phyloP scores from a whole-genome alignment of 2,797 vertebrate species.

The Acrossocheilus wenchowensis region DNA sequence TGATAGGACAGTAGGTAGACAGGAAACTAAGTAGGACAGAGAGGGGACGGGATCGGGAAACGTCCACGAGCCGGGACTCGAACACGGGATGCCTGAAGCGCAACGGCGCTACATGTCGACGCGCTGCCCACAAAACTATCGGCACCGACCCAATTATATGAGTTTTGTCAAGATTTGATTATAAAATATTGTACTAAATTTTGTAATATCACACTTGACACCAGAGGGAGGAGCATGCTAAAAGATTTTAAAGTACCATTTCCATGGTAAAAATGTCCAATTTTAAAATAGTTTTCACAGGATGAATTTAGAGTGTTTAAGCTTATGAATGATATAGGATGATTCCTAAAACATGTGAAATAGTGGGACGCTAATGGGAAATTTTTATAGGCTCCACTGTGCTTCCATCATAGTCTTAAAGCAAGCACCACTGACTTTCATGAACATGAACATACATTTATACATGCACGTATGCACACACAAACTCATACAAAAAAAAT shows the following conservation, averaged over 20 bases:
- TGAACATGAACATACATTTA: slow-evolving; percentile 30
- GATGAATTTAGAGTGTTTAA: not conserved
- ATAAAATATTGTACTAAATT: not conserved
- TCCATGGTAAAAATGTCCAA: not conserved
- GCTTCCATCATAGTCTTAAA: not conserved
- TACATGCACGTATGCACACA: slow-evolving; percentile 33
- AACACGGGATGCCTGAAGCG: no score
- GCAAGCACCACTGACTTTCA: slow-evolving; percentile 5
- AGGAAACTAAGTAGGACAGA: no score
- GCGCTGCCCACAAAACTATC: no score
- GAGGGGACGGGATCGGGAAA: no score
- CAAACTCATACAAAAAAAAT: slow-evolving; percentile 5
- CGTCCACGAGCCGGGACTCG: no score
- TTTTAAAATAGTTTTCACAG: not conserved
- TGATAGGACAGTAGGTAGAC: no score
- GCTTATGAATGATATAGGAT: not conserved
- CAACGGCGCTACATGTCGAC: no score
- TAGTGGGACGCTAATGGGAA: not conserved
- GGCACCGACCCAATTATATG: not conserved
- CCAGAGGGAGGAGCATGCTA: not conserved
- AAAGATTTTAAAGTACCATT: not conserved
- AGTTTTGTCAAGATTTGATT: not conserved
- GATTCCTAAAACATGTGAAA: not conserved
- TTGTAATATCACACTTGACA: not conserved
- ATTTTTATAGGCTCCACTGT: not conserved